Percentiles rank a stretch among this genome's conserved stretches.
phyloP scores from a whole-genome alignment of 2,113 vertebrate species.

The Pithys albifrons region DNA sequence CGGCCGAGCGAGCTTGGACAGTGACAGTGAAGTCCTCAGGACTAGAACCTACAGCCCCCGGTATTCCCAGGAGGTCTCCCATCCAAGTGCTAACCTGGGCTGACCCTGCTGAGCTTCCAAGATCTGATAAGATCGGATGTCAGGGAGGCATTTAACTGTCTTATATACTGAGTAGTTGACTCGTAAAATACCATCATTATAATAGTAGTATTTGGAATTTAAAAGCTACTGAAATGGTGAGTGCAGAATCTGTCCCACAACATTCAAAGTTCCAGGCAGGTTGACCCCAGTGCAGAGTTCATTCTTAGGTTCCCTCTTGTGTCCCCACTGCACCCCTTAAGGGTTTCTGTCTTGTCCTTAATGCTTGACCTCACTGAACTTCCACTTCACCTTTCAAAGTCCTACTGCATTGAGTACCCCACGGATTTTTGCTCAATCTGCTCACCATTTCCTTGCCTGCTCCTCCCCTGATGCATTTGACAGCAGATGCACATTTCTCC shows the following conservation, averaged over 20 bases:
- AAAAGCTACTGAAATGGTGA: background rate
- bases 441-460: background rate
- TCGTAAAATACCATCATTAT: background rate
- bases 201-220: background rate
- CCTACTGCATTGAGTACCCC: background rate
- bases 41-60: no score
- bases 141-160: no score
- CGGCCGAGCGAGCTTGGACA: no score
- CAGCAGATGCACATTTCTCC: background rate
- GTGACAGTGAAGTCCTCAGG: no score
- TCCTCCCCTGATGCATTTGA: background rate
- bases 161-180: background rate
- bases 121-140: no score
- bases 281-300: background rate
- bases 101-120: no score
- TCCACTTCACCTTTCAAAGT: background rate
- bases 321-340: background rate
- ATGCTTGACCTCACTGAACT: background rate
- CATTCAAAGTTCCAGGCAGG: background rate
- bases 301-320: background rate
- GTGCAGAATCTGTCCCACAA: background rate
- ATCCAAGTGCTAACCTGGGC: no score
- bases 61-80: no score
- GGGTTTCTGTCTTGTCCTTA: background rate
- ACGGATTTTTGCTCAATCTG: background rate